Base-by-base conservation (phyloP, 2,797 vertebrate species). In the Amphiprion clarkii region DNA sequence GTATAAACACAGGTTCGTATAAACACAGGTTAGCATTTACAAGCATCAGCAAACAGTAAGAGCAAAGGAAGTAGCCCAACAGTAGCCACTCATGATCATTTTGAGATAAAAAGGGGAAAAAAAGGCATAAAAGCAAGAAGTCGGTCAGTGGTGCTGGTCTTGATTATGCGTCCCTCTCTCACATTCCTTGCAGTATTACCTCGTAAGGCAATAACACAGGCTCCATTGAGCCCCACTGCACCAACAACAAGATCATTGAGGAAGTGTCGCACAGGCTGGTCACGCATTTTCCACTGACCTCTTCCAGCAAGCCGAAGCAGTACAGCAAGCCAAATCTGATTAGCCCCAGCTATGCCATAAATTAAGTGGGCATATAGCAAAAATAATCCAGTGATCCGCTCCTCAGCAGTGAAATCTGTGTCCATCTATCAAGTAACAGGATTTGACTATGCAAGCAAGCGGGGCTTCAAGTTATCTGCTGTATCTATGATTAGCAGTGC, bases 201-300 rank as follows among this genome's bases (percentile, higher is more conserved):
- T 87, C 58, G 72, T 81, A 71, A 72, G 85, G 83, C 82, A 89
- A 83, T 81, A 92, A 92, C 91, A 93, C 88, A 89, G 91, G 87
- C 87, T 85, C 90, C 75, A 91, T 89, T 89, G 83, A 94, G 89
- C 71, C 70, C 19, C 66, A 36, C 40, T 79, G 82, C 89, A 86
- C 74, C 84, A 91, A 91, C 91, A 92, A 89, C 86, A 89, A 78
- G 84, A 90, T 92, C 89, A 93, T 92, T 92, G 90, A 94, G 87
- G 85, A 89, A 88, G 87, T 90, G 86, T 93, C 80, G 76, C 87
- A 64, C 69, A 72, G 78, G 74, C 88, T 67, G 81, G 88, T 90
- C 84, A 92, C 87, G 73, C 84, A 91, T 88, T 90, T 88, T 90
- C 87, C 88, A 86, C 84, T 88, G 87, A 93, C 82, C 83, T 74